These are phyloP conservation scores for Palythoa grandiflora DNA, from an alignment of 92 coral and sea anemone genomes.

Conservation along the genomic window DNA sequence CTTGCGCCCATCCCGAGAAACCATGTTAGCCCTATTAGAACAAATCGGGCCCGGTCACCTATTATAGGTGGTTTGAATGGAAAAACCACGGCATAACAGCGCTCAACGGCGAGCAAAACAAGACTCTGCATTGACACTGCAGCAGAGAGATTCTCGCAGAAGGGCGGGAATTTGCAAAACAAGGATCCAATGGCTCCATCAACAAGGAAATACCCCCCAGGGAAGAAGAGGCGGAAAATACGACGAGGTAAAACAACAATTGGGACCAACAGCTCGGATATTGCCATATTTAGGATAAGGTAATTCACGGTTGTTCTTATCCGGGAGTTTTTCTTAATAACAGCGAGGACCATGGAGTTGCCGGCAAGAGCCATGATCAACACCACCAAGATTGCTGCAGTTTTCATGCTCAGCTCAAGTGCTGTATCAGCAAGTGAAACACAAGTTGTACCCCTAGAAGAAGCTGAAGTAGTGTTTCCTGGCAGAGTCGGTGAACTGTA, in stretches of 20 bases:
- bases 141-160: conserved; percentile 39
- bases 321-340: conserved; percentile 17
- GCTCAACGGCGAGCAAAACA: conserved; percentile 33
- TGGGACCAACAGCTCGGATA: conserved; percentile 30
- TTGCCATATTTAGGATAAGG: conserved; percentile 40
- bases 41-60: conserved; percentile 21
- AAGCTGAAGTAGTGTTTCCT: background rate
- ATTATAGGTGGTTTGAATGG: conserved; percentile 31
- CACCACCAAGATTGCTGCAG: conserved; percentile 16
- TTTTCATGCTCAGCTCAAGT: conserved; percentile 16
- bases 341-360: conserved; percentile 38
- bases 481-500: background rate
- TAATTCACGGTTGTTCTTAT: conserved; percentile 39
- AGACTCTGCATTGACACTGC: conserved; percentile 49
- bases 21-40: conserved; percentile 15
- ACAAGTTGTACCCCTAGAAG: background rate
- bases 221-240: conserved; percentile 6
- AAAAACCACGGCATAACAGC: conserved; percentile 39
- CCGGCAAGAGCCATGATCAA: conserved; percentile 29
- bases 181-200: conserved; percentile 1
- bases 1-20: conserved; percentile 24
- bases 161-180: conserved; percentile 32
- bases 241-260: conserved; percentile 28
- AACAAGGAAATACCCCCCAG: background rate
- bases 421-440: conserved; percentile 11